phyloP scores from a whole-genome alignment of 2,113 vertebrate species.

The Pampusana beccarii region DNA sequence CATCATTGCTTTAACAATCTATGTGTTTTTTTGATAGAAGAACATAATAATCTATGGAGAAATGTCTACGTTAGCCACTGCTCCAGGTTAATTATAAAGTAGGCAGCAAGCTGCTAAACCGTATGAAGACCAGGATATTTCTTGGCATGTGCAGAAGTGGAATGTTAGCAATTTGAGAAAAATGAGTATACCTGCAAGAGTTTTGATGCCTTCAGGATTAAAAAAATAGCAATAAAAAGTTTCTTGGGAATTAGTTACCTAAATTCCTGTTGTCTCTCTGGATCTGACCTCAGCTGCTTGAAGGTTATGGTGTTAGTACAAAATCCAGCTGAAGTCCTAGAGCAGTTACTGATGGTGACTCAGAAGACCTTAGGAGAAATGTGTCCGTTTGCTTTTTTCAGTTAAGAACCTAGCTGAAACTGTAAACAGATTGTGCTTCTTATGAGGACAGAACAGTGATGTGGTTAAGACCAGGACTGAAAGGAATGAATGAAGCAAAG shows the following conservation, averaged over 20 bases:
- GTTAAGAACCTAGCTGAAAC: neutral
- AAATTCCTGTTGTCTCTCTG: neutral
- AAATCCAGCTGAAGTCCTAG: neutral
- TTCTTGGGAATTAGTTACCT: neutral
- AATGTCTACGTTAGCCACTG: neutral
- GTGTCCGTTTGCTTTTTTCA: neutral
- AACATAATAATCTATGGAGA: neutral
- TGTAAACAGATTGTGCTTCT: neutral
- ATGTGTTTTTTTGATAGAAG: rapidly evolving
- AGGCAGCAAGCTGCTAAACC: neutral
- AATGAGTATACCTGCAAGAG: neutral
- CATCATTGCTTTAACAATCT: neutral
- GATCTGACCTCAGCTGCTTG: neutral
- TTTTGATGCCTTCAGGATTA: neutral
- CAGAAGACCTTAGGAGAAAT: neutral
- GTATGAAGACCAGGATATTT: neutral
- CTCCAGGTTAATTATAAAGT: neutral
- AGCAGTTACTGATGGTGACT: neutral
- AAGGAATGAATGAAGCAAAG: neutral
- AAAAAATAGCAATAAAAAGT: neutral
- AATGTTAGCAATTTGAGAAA: neutral
- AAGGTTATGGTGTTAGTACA: neutral
- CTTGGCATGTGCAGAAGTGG: neutral
- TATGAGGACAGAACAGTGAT: neutral
- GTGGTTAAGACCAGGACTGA: neutral